Percentiles rank a stretch among this genome's conserved stretches.
Evolutionary conservation across 2,888 invertebrate species (phyloP).

Genomic region (Saturnia pavonia): DNA sequence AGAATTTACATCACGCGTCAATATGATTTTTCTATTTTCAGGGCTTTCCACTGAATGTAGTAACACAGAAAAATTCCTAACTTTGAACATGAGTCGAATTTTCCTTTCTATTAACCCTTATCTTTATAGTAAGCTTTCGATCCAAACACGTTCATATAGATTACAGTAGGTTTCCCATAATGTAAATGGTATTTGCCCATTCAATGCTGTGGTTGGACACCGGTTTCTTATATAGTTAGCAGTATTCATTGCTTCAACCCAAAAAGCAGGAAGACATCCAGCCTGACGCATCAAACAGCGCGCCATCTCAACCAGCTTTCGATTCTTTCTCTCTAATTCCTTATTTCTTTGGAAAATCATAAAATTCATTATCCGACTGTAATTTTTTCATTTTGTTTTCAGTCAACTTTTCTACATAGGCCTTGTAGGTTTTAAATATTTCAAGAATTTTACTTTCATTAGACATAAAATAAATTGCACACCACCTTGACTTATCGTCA

Average conservation of each 20-base stretch:
- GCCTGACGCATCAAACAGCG: conserved; percentile 28
- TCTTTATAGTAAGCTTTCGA: conserved; percentile 25
- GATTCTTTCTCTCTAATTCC: not conserved
- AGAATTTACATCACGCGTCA: not conserved
- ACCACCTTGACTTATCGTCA: not conserved
- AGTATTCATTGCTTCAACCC: conserved; percentile 23
- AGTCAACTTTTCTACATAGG: not conserved
- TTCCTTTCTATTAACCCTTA: conserved; percentile 19
- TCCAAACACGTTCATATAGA: conserved; percentile 27
- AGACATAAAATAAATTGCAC: not conserved
- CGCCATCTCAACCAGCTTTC: conserved; percentile 25
- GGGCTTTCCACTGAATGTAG: not conserved
- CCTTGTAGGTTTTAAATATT: not conserved
- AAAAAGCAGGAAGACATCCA: conserved; percentile 22
- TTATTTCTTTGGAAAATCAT: not conserved
- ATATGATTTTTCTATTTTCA: not conserved
- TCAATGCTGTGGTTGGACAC: not conserved
- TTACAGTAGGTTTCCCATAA: conserved; percentile 28
- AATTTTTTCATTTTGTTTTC: not conserved
- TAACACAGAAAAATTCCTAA: not conserved
- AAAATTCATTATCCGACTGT: not conserved
- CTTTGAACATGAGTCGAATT: not conserved
- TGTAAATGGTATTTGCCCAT: conserved; percentile 24
- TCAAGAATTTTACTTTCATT: not conserved
- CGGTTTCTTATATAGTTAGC: not conserved